phyloP scores from a whole-genome alignment of 2,113 vertebrate species.

The Hippocampus barbouri region DNA sequence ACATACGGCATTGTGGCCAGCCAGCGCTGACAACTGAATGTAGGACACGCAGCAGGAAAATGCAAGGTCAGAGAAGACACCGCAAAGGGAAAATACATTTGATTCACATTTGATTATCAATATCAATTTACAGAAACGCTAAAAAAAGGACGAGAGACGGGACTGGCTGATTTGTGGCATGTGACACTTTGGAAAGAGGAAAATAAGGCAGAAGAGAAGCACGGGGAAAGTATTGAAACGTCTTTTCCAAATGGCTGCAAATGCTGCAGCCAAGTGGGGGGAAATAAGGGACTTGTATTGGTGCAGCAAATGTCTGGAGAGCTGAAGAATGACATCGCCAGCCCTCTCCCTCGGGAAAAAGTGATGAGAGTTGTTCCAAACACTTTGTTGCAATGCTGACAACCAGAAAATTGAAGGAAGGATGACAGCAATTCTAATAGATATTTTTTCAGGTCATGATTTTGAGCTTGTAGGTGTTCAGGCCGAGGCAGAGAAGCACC shows the following conservation, averaged over 20 bases:
- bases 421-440: constrained; percentile 20
- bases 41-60: constrained; percentile 36
- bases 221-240: constrained; percentile 26
- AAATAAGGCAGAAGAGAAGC: not conserved
- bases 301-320: constrained; percentile 48
- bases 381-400: constrained; percentile 13
- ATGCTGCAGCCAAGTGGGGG: constrained; percentile 16
- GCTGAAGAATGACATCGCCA: constrained; percentile 35
- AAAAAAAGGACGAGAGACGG: constrained; percentile 21
- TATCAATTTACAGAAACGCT: constrained; percentile 51
- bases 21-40: constrained; percentile 59
- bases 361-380: constrained; percentile 44
- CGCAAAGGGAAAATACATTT: constrained; percentile 43
- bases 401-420: constrained; percentile 10
- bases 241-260: constrained; percentile 41
- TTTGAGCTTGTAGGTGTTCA: not conserved
- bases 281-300: constrained; percentile 21
- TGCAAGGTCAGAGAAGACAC: constrained; percentile 50
- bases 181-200: not conserved
- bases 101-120: constrained; percentile 51
- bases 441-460: constrained; percentile 9
- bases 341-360: constrained; percentile 46
- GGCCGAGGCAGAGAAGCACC: not conserved
- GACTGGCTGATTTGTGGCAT: not conserved
- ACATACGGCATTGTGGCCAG: constrained; percentile 46